Conservation (phyloP, 2,888 invertebrate species). For the Eupithecia vulgata region DNA sequence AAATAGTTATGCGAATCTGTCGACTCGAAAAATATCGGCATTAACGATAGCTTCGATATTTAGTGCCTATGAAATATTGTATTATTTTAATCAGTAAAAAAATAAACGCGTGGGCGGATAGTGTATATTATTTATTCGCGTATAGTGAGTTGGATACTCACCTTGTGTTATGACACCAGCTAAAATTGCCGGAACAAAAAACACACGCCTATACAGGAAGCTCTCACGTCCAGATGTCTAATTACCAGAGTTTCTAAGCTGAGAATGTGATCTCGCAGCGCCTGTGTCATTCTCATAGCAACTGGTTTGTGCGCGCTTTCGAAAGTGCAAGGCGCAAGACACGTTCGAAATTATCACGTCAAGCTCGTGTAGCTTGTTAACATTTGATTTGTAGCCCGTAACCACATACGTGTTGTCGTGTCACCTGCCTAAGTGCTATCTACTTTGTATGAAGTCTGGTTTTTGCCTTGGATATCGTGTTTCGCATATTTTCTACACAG, state of each 20-base stretch:
- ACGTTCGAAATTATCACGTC: constrained; percentile 10
- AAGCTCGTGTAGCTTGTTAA: constrained; percentile 13
- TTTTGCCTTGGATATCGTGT: not conserved
- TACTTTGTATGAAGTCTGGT: not conserved
- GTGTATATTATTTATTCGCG: not conserved
- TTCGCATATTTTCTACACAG: not conserved
- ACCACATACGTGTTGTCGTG: constrained; percentile 1
- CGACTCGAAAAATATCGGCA: too few species aligned
- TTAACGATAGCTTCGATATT: too few species aligned
- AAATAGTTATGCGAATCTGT: too few species aligned
- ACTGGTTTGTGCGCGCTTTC: constrained; percentile 25
- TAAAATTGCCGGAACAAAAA: constrained; percentile 39
- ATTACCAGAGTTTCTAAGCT: constrained; percentile 38
- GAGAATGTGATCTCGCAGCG: constrained; percentile 24
- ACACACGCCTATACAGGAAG: constrained; percentile 34
- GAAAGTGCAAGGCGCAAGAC: constrained; percentile 25
- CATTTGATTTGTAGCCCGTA: constrained; percentile 4
- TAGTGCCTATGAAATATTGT: too few species aligned
- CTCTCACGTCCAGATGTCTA: constrained; percentile 40
- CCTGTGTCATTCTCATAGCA: constrained; percentile 37
- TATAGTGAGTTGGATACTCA: constrained; percentile 13
- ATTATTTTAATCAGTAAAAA: too few species aligned
- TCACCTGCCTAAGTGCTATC: not conserved
- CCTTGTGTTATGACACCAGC: not conserved
- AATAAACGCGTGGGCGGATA: too few species aligned